These are phyloP conservation scores for Orthosia gracilis DNA, from an alignment of 2,888 invertebrate species.

Conservation along the genomic window DNA sequence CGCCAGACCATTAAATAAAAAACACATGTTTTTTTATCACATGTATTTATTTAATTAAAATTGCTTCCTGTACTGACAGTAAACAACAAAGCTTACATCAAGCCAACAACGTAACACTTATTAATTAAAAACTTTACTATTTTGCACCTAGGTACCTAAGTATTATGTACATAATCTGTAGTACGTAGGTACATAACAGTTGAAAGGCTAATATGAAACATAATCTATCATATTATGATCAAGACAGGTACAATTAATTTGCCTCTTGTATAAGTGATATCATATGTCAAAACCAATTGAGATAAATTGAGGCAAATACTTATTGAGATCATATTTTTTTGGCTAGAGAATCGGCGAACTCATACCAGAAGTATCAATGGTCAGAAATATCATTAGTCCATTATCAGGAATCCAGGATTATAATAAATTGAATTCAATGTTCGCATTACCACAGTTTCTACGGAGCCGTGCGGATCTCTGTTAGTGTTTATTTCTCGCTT, in stretches of 20 bases:
- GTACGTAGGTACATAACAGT: background rate
- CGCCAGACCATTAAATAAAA: no score
- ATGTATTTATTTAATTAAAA: no score
- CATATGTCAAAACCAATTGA: conserved; percentile 12
- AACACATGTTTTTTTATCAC: no score
- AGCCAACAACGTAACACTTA: no score
- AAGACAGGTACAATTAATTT: conserved; percentile 10
- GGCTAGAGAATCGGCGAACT: background rate
- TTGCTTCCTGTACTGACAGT: no score
- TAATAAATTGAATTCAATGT: background rate
- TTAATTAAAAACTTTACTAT: no score
- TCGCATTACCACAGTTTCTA: background rate
- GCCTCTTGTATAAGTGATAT: background rate
- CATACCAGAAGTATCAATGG: background rate
- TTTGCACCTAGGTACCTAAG: background rate
- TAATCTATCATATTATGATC: background rate
- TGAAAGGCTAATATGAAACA: background rate
- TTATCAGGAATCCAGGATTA: background rate
- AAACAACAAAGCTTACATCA: no score
- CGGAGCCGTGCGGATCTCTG: background rate
- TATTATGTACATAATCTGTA: no score
- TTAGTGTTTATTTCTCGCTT: background rate
- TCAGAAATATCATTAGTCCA: background rate
- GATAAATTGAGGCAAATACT: conserved; percentile 2
- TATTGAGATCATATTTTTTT: background rate